Evolutionary conservation across 2,797 vertebrate species (phyloP).

Genomic region (Simalia tracyae): DNA sequence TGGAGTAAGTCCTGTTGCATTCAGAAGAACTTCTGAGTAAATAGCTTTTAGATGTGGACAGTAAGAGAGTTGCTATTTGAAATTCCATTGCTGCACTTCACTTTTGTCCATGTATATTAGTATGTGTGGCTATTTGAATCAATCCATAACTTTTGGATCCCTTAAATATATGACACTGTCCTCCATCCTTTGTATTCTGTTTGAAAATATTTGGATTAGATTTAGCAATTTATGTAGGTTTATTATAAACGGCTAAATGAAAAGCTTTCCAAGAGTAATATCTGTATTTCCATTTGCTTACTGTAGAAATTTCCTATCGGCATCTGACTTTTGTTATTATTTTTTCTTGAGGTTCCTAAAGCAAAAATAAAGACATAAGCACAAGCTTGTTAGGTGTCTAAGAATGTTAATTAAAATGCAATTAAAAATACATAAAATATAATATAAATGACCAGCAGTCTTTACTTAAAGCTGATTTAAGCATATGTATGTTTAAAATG

Average conservation of each 20-base stretch:
- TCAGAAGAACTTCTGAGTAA: not conserved
- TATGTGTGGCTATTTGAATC: not conserved
- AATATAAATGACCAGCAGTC: not conserved
- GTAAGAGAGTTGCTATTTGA: not conserved
- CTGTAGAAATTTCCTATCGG: not conserved
- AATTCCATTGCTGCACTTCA: not conserved
- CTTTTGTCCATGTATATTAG: not conserved
- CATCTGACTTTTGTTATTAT: not conserved
- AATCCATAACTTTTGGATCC: not conserved
- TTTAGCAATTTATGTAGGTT: not conserved
- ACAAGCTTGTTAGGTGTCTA: not conserved
- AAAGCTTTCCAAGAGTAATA: not conserved
- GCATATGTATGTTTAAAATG: not conserved
- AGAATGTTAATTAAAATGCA: not conserved
- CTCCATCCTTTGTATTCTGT: not conserved
- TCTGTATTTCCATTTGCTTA: not conserved
- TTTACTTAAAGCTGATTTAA: not conserved
- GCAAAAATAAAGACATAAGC: not conserved
- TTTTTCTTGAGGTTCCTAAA: not conserved
- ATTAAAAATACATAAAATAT: not conserved
- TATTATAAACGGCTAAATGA: not conserved
- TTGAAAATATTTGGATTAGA: not conserved
- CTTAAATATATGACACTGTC: not conserved
- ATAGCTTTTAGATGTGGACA: not conserved
- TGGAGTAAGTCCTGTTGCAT: not conserved